Evolutionary conservation across 2,113 vertebrate genomes (phyloP).

Genomic region (Sciurus niger): DNA sequence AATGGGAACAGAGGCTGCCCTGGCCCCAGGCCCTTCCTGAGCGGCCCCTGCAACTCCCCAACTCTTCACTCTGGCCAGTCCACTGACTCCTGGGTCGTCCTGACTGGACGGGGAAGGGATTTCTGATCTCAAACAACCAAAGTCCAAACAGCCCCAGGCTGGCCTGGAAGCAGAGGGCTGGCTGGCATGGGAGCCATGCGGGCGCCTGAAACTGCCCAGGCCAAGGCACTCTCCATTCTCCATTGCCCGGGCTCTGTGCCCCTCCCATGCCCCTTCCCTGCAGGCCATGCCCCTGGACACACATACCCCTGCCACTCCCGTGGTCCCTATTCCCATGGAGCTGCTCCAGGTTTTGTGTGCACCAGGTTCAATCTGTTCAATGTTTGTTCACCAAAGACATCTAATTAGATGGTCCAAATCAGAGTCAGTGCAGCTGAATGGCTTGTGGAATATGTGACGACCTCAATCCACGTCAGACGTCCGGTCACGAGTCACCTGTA

Average conservation of each 20-base stretch:
- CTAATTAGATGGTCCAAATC: accelerated
- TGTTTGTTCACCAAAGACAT: background rate
- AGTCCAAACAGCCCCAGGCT: background rate
- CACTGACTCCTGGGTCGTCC: background rate
- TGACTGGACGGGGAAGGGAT: background rate
- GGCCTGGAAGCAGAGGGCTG: background rate
- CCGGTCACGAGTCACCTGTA: too few species aligned
- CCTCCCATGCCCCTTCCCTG: background rate
- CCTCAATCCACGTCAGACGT: background rate
- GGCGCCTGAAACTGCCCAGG: background rate
- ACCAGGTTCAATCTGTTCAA: too few species aligned
- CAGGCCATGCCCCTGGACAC: too few species aligned
- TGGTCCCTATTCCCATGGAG: background rate
- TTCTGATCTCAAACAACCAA: background rate
- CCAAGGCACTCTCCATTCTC: too few species aligned
- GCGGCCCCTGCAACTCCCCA: background rate
- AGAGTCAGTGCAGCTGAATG: background rate
- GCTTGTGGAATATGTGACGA: background rate
- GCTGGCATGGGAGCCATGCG: background rate
- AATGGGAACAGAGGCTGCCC: too few species aligned
- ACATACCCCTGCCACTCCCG: background rate
- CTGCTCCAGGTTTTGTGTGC: background rate
- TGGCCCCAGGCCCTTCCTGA: too few species aligned
- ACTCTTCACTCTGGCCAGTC: background rate
- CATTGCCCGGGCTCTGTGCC: background rate